phyloP scores from a whole-genome alignment of 2,797 vertebrate genomes.

The Hemitrygon akajei region DNA sequence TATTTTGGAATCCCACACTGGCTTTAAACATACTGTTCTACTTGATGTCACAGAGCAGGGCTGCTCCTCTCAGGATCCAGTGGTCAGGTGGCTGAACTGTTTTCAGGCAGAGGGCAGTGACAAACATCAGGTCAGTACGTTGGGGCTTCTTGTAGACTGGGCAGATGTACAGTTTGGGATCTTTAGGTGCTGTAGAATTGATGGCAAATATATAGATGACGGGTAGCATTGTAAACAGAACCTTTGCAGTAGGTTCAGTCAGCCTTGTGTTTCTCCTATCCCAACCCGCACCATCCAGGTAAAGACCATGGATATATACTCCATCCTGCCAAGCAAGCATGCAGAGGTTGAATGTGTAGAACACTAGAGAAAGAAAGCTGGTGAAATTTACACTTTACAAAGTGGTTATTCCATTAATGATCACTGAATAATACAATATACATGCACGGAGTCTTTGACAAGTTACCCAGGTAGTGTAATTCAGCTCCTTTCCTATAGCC shows the following conservation, averaged over 20 bases:
- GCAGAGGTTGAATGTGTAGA: neutral
- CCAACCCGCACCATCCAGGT: slow-evolving; percentile 73
- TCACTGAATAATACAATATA: neutral
- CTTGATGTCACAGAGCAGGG: slow-evolving; percentile 71
- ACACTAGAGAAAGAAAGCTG: neutral
- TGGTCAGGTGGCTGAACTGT: slow-evolving; percentile 65
- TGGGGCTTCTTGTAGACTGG: slow-evolving; percentile 74
- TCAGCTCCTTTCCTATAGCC: no score
- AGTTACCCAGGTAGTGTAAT: neutral
- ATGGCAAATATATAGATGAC: slow-evolving; percentile 70
- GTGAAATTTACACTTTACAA: neutral
- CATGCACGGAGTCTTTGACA: neutral
- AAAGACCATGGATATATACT: slow-evolving; percentile 70
- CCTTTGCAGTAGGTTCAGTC: slow-evolving; percentile 65
- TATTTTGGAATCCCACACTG: neutral
- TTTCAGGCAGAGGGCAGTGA: slow-evolving; percentile 63
- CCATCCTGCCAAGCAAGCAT: slow-evolving; percentile 58
- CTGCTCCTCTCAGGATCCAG: slow-evolving; percentile 74
- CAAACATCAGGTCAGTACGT: slow-evolving; percentile 69
- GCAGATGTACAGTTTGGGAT: slow-evolving; percentile 67
- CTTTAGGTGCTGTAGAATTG: slow-evolving; percentile 58
- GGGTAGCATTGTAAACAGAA: slow-evolving; percentile 66
- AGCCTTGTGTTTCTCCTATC: slow-evolving; percentile 61
- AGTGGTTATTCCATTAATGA: neutral
- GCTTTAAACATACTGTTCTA: slow-evolving; percentile 44